Base-by-base conservation (phyloP, 2,113 vertebrate genomes). In the Rostratula benghalensis region DNA sequence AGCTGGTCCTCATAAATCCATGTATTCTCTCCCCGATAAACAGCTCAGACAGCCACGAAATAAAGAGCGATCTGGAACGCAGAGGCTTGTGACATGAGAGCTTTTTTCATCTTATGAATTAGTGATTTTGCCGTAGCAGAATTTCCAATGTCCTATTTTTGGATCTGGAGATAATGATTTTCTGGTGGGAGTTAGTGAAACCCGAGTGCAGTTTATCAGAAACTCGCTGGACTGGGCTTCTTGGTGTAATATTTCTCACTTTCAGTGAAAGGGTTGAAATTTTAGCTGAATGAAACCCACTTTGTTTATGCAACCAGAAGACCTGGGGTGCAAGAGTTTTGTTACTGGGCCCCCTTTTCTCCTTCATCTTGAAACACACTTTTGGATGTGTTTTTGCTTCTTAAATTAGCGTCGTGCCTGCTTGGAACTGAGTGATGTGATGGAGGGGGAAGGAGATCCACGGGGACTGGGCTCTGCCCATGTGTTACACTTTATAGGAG, bases 101-200 rank as follows among this genome's bases (percentile, higher is more conserved):
- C 37, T 79, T 83, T 63, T 83, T 80, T 71, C 56, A 33, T 64
- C 35, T 78, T 70, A 71, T 60, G 88, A 95, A 93, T 92, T 86
- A 91, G 88, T 89, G 95, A 56, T 92, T 93, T 92, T 91, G 90
- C 56, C 1, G 0, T 86, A 86, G 48, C 87, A 95, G 87, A 92
- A 78, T 90, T 94, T 89, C 88, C 93, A 95, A 2, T 65, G 74
- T 61, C 78, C 96, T 95, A 68, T 92, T 94, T 95, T 93, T 64
- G 93, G 92, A 33, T 83, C 18, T 67, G 88, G 35, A 94, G 90
- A 78, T 88, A 63, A 86, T 70, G 88, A 81, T 94, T 92, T 96
- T 94, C 79, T 90, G 90, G 68, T 93, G 93, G 90, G 92, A 95
- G 82, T 46, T 16, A 65, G 54, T 51, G 76, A 80, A 92, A 90